phyloP scores from a whole-genome alignment of 2,797 vertebrate species.

The Sebastes diaconus region DNA sequence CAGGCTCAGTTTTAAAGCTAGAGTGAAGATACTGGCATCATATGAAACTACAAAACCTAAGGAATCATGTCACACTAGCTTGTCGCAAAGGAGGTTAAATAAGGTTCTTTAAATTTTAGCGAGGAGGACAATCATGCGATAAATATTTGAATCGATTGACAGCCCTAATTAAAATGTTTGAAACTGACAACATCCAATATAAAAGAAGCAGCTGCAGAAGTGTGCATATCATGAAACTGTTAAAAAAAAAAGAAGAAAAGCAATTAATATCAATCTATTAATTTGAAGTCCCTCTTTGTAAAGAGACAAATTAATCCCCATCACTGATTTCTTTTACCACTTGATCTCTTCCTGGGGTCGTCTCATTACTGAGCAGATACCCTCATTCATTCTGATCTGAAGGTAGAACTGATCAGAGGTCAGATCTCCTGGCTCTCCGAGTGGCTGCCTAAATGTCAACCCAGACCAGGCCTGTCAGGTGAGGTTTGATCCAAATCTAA shows the following conservation, averaged over 20 bases:
- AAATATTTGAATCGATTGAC: accelerated
- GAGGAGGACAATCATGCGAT: not conserved
- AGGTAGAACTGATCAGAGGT: slow-evolving; percentile 22
- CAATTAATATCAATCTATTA: not conserved
- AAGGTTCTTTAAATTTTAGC: not conserved
- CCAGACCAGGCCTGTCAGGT: slow-evolving; percentile 31
- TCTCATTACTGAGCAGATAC: not conserved
- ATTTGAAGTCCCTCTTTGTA: not conserved
- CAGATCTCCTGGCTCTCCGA: slow-evolving; percentile 8
- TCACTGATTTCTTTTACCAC: not conserved
- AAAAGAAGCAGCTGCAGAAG: not conserved
- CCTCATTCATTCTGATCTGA: slow-evolving; percentile 1
- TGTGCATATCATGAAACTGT: no score
- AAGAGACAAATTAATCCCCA: not conserved
- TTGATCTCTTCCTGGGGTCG: not conserved
- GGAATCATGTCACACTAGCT: no score
- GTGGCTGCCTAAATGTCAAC: slow-evolving; percentile 29
- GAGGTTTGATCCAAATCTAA: slow-evolving; percentile 26
- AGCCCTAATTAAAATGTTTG: no score
- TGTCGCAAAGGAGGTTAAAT: no score
- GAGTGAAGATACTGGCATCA: no score
- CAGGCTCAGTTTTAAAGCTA: no score
- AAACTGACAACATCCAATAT: not conserved
- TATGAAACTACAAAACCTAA: no score
- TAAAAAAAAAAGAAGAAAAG: not conserved